Base-by-base conservation (phyloP, 2,888 invertebrate species). In the Melanchra persicariae region DNA sequence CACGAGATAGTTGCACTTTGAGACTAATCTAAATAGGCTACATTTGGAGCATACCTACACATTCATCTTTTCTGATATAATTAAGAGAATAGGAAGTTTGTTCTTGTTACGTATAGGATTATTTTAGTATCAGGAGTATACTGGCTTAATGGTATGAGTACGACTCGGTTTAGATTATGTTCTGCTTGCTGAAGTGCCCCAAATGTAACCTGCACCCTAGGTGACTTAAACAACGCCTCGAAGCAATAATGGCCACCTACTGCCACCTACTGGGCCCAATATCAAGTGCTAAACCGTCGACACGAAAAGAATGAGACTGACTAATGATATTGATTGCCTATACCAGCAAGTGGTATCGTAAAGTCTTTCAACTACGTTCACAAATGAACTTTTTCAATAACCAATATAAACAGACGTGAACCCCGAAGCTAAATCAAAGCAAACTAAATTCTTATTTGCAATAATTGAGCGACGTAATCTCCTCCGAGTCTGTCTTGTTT, bases 401-500 rank as follows among this genome's bases (percentile, higher is more conserved):
- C 15, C 24, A 55, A 37, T 37, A 10, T 26, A 34, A 63, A 37
- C 37, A 54, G 26, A 26, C 37, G n/a, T 37, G 57, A 22, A 45
- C 49, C 47, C 30, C 30, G 15, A 34, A 26, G 12, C 52, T 54
- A 49, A 49, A 71, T 74, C 54, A 77, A 77, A 70, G 22, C 9
- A 34, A 70, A 58, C 5, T 2, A n/a, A 37, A 43, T 34, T 47
- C 26, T 74, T 49, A n/a, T 77, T 58, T 24, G 52, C 43, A 49
- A 57, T 55, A 57, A 68, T 67, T 26, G 40, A 55, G 47, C 54
- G 47, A 54, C 34, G 55, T 26, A 70, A 37, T 37, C 37, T 40
- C 45, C 19, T 12, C 8, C 6, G 58, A 40, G 49, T 54, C 81
- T 80, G 77, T 68, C 54, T 77, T 80, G 54, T 77, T 76, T 80